A percentile compares a stretch with the other conserved stretches of the same genome.
phyloP scores from a whole-genome alignment of 2,797 vertebrate species.

The Darevskia mixta region DNA sequence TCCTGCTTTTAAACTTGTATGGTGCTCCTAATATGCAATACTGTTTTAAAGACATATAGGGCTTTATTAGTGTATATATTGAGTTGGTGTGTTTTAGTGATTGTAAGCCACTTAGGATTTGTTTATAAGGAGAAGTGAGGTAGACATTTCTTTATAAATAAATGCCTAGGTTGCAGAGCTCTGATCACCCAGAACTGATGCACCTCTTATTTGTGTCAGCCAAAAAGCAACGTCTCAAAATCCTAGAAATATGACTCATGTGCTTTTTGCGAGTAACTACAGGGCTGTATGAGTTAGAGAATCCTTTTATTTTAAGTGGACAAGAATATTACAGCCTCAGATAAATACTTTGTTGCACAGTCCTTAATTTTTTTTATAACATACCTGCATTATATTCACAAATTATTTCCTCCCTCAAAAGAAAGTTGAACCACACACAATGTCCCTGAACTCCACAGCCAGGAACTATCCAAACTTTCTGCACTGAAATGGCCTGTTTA shows the following conservation, averaged over 20 bases:
- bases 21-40: neutral
- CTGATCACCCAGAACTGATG: neutral
- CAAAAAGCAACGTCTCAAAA: neutral
- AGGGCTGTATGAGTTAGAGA: too few relatives aligned
- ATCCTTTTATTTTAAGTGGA: neutral
- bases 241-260: neutral
- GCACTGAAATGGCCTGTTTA: constrained; percentile 36
- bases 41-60: neutral
- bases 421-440: neutral
- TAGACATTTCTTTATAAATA: neutral
- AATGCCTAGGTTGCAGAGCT: neutral
- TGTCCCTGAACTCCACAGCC: neutral
- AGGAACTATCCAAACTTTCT: neutral
- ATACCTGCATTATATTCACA: neutral
- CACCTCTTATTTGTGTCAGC: neutral
- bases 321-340: neutral
- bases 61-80: neutral
- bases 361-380: neutral
- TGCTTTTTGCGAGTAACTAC: neutral
- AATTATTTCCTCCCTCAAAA: neutral
- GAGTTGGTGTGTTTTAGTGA: neutral
- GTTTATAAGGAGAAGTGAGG: neutral
- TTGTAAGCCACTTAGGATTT: neutral
- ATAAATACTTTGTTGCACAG: neutral
- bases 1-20: neutral